Base-by-base conservation (phyloP, 2,113 vertebrate species). In the Prochilodus magdalenae region DNA sequence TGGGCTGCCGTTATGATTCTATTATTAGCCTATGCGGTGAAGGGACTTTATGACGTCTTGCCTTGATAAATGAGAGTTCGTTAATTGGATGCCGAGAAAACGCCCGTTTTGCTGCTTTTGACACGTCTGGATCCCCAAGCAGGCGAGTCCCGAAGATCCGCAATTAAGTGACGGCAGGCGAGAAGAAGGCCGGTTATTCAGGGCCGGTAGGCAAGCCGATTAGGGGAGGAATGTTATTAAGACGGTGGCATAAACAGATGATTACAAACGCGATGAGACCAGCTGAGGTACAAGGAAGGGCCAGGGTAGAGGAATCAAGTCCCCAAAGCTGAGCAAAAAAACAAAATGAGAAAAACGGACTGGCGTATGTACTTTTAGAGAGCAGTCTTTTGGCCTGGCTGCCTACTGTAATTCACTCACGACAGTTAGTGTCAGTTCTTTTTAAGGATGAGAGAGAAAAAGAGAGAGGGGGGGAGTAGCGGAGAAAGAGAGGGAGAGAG, bases 191-290 rank as follows among this genome's bases (percentile, higher is more conserved):
- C 89, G 79, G 85, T 87, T 90, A 94, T 86, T 86, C 85, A 27
- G 85, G 86, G 86, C 92, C 53, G 77, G 88, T 90, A 86, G 88
- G 86, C 89, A 92, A 91, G 93, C 89, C 90, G 91, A 95, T 95
- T 91, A 92, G 67, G 66, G 81, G 75, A 24, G 82, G 85, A 82
- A 90, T 91, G 86, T 90, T 88, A 92, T 91, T 90, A 90, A 76
- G 0, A 30, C 85, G 82, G 76, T 86, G 80, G 71, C 86, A 88
- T 90, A 89, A 92, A 89, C 86, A 88, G 85, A 92, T 90, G 90
- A 92, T 91, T 92, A 85, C 86, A 85, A 80, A 27, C 55, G 84
- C 22, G 73, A 79, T n/a, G 72, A 71, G 57, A 86, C 76, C 30
- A 83, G 82, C 83, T 86, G 87, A 86, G 57, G 62, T 76, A 74